Percentiles rank a stretch among this genome's conserved stretches.
These are phyloP conservation scores for Eumaeus atala DNA, from an alignment of 1,140 invertebrate genomes.

Conservation along the genomic window DNA sequence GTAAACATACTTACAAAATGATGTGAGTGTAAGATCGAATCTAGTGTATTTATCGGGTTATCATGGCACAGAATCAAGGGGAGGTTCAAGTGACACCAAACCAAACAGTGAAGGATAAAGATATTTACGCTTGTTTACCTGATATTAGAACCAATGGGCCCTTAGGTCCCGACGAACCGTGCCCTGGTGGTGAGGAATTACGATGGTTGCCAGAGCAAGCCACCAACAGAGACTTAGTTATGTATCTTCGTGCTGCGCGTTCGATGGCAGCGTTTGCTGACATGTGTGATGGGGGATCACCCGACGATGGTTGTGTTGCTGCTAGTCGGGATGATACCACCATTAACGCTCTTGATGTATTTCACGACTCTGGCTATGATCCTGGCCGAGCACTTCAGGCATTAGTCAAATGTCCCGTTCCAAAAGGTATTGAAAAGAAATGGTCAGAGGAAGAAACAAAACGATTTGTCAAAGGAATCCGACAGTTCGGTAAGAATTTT, in stretches of 20 bases:
- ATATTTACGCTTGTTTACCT: slow-evolving; percentile 82
- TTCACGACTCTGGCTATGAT: slow-evolving; percentile 96
- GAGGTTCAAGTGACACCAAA: slow-evolving; percentile 70
- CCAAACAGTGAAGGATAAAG: slow-evolving; percentile 69
- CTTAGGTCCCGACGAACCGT: slow-evolving; percentile 82
- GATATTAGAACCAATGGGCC: slow-evolving; percentile 79
- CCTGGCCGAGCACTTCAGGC: slow-evolving; percentile 96
- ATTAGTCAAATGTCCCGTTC: slow-evolving; percentile 96
- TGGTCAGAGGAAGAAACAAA: slow-evolving; percentile 99
- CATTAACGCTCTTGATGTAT: slow-evolving; percentile 95
- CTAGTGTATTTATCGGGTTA: slow-evolving; percentile 25
- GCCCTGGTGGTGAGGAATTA: slow-evolving; percentile 89
- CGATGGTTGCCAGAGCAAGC: slow-evolving; percentile 94
- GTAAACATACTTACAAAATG: slow-evolving; percentile 47
- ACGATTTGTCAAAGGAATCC: slow-evolving; percentile 97
- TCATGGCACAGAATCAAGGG: slow-evolving; percentile 71
- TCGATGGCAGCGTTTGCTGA: slow-evolving; percentile 95
- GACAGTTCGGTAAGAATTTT: slow-evolving; percentile 99
- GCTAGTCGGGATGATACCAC: slow-evolving; percentile 98
- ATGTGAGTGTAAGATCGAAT: slow-evolving; percentile 40
- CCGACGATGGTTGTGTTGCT: slow-evolving; percentile 96
- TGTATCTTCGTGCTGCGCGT: slow-evolving; percentile 96
- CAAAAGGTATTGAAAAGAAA: slow-evolving; percentile 97
- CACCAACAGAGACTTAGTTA: slow-evolving; percentile 94
- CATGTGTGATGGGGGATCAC: slow-evolving; percentile 98